Evolutionary conservation across 2,113 vertebrate species (phyloP).

Genomic region (Callipepla squamata): DNA sequence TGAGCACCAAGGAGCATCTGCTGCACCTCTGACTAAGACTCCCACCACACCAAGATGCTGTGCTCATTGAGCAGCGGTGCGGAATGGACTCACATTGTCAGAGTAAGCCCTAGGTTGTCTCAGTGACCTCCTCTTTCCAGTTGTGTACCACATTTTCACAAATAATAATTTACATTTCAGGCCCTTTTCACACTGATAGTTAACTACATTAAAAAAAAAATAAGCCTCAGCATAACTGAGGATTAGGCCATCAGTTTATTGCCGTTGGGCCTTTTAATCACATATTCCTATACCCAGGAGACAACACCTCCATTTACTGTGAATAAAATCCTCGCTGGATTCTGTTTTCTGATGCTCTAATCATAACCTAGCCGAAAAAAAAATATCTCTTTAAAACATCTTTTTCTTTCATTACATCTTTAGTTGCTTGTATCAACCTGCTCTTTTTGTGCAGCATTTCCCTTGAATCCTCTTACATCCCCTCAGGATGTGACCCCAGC

Average conservation of each 20-base stretch:
- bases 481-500: constrained; percentile 52
- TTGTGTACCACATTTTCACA: background rate
- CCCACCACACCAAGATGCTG: background rate
- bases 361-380: background rate
- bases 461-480: constrained; percentile 20
- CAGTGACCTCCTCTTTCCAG: background rate
- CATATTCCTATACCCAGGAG: background rate
- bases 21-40: background rate
- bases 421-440: background rate
- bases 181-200: background rate
- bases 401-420: constrained; percentile 27
- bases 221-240: background rate
- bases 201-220: background rate
- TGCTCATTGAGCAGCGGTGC: background rate
- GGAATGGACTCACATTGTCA: background rate
- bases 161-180: background rate
- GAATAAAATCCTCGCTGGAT: background rate
- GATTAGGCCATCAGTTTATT: background rate
- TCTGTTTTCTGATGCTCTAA: constrained; percentile 16
- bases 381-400: background rate
- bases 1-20: background rate
- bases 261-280: background rate
- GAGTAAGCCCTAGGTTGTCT: background rate
- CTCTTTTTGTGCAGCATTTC: constrained; percentile 38
- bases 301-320: background rate